These are phyloP conservation scores for Mustelus asterias DNA, from an alignment of 2,113 vertebrate species.

Conservation along the genomic window DNA sequence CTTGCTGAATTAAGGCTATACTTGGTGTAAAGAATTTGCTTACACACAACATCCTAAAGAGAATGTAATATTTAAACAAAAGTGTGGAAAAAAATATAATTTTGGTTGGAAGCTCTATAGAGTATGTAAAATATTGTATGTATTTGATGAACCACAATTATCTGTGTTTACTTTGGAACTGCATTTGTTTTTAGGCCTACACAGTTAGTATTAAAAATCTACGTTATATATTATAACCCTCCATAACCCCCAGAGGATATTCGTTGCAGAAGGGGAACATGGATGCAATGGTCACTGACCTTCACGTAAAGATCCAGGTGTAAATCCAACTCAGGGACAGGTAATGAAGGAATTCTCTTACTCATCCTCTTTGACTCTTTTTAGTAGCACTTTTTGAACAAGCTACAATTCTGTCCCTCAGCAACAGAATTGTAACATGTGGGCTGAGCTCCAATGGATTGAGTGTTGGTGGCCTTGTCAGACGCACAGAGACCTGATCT, in stretches of 20 bases:
- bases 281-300: not conserved
- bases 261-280: not conserved
- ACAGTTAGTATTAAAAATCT: constrained; percentile 14
- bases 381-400: not conserved
- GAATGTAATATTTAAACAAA: constrained; percentile 37
- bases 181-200: constrained; percentile 29
- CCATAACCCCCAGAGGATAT: not conserved
- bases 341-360: constrained; percentile 30
- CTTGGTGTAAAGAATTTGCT: constrained; percentile 39
- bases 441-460: not conserved
- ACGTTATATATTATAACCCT: not conserved
- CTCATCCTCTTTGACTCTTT: not conserved
- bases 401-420: not conserved
- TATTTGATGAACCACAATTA: constrained; percentile 26
- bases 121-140: constrained; percentile 32
- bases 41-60: not conserved
- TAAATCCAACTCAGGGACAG: constrained; percentile 31
- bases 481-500: not conserved
- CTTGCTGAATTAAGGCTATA: constrained; percentile 70
- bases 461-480: not conserved
- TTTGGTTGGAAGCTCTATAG: constrained; percentile 15
- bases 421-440: not conserved
- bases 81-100: constrained; percentile 18
- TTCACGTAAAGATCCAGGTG: constrained; percentile 20
- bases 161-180: constrained; percentile 25